These are phyloP conservation scores for Ginglymostoma cirratum DNA, from an alignment of 2,113 vertebrate species.

Conservation along the genomic window DNA sequence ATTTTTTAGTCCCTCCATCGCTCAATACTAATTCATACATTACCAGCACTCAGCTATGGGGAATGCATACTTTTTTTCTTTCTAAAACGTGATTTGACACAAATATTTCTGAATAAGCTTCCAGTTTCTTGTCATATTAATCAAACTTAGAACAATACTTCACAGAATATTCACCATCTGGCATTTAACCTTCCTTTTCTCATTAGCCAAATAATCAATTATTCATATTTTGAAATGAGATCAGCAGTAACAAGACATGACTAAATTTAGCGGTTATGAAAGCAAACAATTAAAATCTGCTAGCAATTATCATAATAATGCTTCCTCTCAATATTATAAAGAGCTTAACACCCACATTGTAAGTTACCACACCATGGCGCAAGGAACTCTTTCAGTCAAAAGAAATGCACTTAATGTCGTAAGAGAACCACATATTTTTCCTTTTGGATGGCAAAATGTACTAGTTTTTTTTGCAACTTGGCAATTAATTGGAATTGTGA, in stretches of 20 bases:
- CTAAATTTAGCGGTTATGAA: conserved; percentile 1
- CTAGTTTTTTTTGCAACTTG: too few relatives aligned
- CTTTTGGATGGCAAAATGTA: too few relatives aligned
- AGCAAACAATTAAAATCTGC: conserved; percentile 34
- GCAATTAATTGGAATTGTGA: too few relatives aligned
- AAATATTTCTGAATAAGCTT: conserved; percentile 34
- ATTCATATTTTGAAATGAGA: conserved; percentile 6
- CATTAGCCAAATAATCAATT: conserved; percentile 37
- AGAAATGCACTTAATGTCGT: neutral
- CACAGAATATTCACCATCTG: conserved; percentile 35
- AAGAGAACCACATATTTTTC: too few relatives aligned
- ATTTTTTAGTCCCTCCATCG: neutral
- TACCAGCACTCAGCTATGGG: conserved; percentile 14
- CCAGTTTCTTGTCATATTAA: conserved; percentile 36
- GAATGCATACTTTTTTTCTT: neutral
- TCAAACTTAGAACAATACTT: conserved; percentile 40
- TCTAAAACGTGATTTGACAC: conserved; percentile 1
- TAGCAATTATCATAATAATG: conserved; percentile 25
- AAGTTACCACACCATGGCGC: neutral
- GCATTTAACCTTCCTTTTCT: conserved; percentile 33
- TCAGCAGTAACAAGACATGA: neutral
- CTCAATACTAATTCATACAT: neutral
- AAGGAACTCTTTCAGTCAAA: neutral
- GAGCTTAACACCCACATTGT: conserved; percentile 19
- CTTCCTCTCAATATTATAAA: neutral